These are phyloP conservation scores for Synergus japonicus DNA, from an alignment of 2,888 invertebrate species.

Conservation along the genomic window DNA sequence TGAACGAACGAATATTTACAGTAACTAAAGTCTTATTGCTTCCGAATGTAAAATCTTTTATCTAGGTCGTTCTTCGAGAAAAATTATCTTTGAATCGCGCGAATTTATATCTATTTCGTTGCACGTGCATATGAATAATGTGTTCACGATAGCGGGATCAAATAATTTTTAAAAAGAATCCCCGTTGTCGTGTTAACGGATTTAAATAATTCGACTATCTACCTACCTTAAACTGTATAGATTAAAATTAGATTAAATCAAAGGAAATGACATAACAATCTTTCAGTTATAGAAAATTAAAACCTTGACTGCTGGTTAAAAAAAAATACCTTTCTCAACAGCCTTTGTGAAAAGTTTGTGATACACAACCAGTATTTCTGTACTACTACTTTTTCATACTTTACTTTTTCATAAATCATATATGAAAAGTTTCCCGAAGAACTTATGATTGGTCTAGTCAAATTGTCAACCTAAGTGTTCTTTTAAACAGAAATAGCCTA, in stretches of 20 bases:
- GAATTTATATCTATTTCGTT: slow-evolving; percentile 34
- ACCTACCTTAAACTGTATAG: slow-evolving; percentile 19
- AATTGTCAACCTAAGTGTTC: neutral
- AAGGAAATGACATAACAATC: neutral
- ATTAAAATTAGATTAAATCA: slow-evolving; percentile 6
- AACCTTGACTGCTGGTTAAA: neutral
- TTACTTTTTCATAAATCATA: no score
- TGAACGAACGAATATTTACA: neutral
- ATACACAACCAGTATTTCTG: neutral
- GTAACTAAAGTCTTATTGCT: slow-evolving; percentile 39
- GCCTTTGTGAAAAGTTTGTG: neutral
- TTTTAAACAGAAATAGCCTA: neutral
- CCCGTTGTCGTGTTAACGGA: neutral
- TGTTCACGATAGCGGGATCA: slow-evolving; percentile 33
- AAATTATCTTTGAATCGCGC: slow-evolving; percentile 23
- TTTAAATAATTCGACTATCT: slow-evolving; percentile 30
- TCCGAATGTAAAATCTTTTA: slow-evolving; percentile 40
- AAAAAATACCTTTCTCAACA: neutral
- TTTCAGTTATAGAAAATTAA: no score
- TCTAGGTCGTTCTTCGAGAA: slow-evolving; percentile 11
- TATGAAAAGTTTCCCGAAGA: no score
- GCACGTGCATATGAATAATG: slow-evolving; percentile 35
- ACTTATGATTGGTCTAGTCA: no score
- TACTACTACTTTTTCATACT: no score
- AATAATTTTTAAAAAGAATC: slow-evolving; percentile 34